Base-by-base conservation (phyloP, 2,888 invertebrate genomes). In the Tenthredo amoena region DNA sequence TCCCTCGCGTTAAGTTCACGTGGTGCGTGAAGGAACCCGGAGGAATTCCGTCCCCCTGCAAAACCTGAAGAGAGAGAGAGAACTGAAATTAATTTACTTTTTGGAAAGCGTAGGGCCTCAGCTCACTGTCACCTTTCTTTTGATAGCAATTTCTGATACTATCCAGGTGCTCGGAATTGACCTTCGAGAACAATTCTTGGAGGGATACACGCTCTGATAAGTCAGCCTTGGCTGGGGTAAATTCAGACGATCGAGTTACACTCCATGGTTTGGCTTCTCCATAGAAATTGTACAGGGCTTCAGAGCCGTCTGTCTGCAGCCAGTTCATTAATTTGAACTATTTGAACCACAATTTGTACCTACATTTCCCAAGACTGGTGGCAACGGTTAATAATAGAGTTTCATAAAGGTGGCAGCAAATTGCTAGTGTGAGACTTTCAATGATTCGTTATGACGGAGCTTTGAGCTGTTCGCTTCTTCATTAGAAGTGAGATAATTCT, bases 231-330 rank as follows among this genome's bases (percentile, higher is more conserved):
- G 77, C 12, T 55, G 47, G 50, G 77, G 37, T 77, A 10, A 62
- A 18, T 40, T 81, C 62, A 62, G 79, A 81, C 79, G 79, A 81
- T 81, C 58, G 62, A 81, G 79, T 62, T 81, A 58, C 79, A 10
- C 79, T 81, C 79, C 31, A 55, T 65, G 58, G 79, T 58, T 26
- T 62, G 79, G 79, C 79, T 81, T 81, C 79, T 40, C 40, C 58
- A 81, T 58, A 81, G 79, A 81, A 50, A 81, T 62, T 81, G 21
- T n/a, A 81, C 79, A 50, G 62, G 79, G 58, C 62, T 81, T 62
- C 58, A 31, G 77, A 55, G 15, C 18, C 26, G 77, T 31, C 50
- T 58, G 62, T 21, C 62, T 58, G 37, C 6, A 37, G 43, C 55
- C 2, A 31, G 55, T 31, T 26, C 55, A 55, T 81, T 40, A 62